Conservation (phyloP, 2,888 invertebrate genomes). For the Neoascia interrupta region DNA sequence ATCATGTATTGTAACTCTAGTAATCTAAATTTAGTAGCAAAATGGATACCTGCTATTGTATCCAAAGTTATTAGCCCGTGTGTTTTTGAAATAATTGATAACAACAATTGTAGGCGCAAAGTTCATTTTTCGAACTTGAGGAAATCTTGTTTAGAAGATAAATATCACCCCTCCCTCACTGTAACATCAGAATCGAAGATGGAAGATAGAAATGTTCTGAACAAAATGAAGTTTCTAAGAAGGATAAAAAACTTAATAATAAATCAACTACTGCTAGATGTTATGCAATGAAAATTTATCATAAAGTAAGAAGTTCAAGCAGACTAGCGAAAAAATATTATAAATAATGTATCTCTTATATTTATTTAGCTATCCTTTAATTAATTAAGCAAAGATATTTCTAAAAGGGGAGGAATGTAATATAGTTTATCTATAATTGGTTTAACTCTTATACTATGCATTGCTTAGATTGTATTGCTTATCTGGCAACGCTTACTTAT, state of each 20-base stretch:
- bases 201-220: background rate
- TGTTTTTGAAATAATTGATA: conserved; percentile 13
- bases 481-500: too few species aligned
- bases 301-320: conserved; percentile 7
- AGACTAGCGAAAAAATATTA: conserved; percentile 8
- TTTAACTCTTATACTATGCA: too few species aligned
- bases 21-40: background rate
- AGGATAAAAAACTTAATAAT: background rate
- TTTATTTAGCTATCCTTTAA: too few species aligned
- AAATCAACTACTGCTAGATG: conserved; percentile 2
- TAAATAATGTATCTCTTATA: background rate
- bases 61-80: conserved; percentile 16
- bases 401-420: too few species aligned
- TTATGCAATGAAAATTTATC: background rate
- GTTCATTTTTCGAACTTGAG: background rate
- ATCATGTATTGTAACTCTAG: conserved; percentile 11
- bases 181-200: background rate
- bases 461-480: too few species aligned
- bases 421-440: too few species aligned
- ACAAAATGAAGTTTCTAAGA: background rate
- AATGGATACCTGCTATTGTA: conserved; percentile 29
- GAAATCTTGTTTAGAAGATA: conserved; percentile 25
- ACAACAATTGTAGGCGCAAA: conserved; percentile 12
- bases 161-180: conserved; percentile 21
- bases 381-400: too few species aligned